phyloP scores from a whole-genome alignment of 2,113 vertebrate species.

The Triplophysa siluroides region DNA sequence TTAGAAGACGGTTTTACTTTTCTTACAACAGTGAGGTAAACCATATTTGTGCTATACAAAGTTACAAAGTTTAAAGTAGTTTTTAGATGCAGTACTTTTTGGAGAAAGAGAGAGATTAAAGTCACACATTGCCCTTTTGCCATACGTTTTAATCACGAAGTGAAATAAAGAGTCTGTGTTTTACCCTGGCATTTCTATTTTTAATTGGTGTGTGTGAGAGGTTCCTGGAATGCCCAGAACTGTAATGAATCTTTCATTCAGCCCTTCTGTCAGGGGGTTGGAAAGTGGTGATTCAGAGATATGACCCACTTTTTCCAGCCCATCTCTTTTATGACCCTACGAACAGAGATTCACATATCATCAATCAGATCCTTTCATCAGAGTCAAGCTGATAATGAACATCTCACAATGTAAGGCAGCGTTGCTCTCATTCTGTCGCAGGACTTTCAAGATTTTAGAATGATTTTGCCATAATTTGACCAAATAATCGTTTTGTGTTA shows the following conservation, averaged over 20 bases:
- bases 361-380: background rate
- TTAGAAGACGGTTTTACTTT: too few relatives aligned
- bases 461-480: too few relatives aligned
- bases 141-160: too few relatives aligned
- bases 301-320: background rate
- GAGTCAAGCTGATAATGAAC: background rate
- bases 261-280: constrained; percentile 43
- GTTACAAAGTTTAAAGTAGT: too few relatives aligned
- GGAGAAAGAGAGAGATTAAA: too few relatives aligned
- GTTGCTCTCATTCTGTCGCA: background rate
- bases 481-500: too few relatives aligned
- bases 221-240: constrained; percentile 27
- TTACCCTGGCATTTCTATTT: constrained; percentile 27
- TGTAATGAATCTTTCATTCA: constrained; percentile 53
- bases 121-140: too few relatives aligned
- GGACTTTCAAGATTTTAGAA: too few relatives aligned
- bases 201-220: constrained; percentile 40
- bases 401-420: background rate
- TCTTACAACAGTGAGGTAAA: too few relatives aligned
- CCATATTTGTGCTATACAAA: too few relatives aligned
- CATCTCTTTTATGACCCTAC: background rate
- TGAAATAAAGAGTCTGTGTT: background rate
- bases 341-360: background rate
- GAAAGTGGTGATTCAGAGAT: background rate
- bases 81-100: too few relatives aligned